A percentile compares a stretch with the other conserved stretches of the same genome.
These are phyloP conservation scores for Setophaga coronata DNA, from an alignment of 2,113 vertebrate species.

Conservation along the genomic window DNA sequence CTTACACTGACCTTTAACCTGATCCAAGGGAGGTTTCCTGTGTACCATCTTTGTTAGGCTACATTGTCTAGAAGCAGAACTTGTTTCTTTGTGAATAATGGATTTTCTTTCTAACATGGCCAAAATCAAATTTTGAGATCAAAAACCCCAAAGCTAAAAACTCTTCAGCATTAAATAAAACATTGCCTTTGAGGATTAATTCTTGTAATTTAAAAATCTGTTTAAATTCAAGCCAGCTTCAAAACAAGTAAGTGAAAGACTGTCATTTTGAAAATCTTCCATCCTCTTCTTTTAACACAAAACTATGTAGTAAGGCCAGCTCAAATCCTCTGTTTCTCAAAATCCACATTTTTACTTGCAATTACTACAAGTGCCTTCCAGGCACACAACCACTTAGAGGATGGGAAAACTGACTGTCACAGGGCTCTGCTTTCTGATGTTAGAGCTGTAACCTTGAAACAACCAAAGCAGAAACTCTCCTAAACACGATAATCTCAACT, in stretches of 20 bases:
- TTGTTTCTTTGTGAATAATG: neutral
- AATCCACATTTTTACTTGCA: neutral
- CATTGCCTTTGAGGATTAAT: neutral
- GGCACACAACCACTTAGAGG: neutral
- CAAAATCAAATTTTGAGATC: neutral
- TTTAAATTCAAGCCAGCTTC: neutral
- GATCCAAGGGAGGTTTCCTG: neutral
- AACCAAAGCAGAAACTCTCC: neutral
- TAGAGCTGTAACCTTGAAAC: neutral
- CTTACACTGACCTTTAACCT: neutral
- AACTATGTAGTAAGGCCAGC: neutral
- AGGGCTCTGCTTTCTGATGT: neutral
- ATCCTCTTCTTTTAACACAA: neutral
- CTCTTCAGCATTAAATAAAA: neutral
- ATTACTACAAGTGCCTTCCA: neutral
- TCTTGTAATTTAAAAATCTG: neutral
- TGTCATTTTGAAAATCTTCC: neutral
- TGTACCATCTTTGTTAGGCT: neutral
- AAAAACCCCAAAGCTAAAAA: neutral
- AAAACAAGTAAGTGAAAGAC: neutral
- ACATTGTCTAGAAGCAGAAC: neutral
- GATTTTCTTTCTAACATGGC: neutral
- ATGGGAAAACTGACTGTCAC: neutral
- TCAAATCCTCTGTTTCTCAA: neutral
- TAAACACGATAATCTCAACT: neutral